phyloP scores from a whole-genome alignment of 1,140 invertebrate species.

The Campoletis sonorensis region DNA sequence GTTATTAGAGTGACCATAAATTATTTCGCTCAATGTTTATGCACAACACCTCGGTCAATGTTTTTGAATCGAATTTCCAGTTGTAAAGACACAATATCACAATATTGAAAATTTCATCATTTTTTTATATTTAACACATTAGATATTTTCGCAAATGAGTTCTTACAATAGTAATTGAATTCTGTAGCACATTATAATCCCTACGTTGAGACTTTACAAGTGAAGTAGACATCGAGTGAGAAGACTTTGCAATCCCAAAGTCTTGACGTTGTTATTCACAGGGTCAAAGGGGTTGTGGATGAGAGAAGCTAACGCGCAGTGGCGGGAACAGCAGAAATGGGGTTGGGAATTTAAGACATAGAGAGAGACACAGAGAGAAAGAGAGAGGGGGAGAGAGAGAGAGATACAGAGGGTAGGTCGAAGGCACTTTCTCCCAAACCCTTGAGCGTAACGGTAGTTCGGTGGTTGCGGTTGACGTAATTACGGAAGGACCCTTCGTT shows the following conservation, averaged over 20 bases:
- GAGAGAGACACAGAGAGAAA: slow-evolving; percentile 15
- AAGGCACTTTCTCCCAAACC: slow-evolving; percentile 58
- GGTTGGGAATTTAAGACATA: background rate
- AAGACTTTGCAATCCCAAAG: slow-evolving; percentile 38
- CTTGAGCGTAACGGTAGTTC: slow-evolving; percentile 63
- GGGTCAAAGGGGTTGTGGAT: slow-evolving; percentile 44
- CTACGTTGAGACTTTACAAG: slow-evolving; percentile 24
- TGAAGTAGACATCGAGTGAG: slow-evolving; percentile 24
- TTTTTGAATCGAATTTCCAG: too few species aligned
- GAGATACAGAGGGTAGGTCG: slow-evolving; percentile 56
- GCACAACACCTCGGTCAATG: too few species aligned
- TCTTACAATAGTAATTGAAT: background rate
- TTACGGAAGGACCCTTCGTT: slow-evolving; percentile 70
- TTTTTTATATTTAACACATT: too few species aligned
- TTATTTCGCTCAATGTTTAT: too few species aligned
- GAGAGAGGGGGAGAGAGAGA: background rate
- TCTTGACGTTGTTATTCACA: slow-evolving; percentile 43
- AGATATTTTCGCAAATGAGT: background rate
- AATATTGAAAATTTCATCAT: too few species aligned
- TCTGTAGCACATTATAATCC: slow-evolving; percentile 3
- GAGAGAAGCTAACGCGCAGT: slow-evolving; percentile 36
- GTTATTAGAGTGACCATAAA: too few species aligned
- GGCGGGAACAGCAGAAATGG: slow-evolving; percentile 22
- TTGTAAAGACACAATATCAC: too few species aligned
- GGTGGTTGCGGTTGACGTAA: slow-evolving; percentile 74